Conservation (phyloP, 2,888 invertebrate species). For the Epiblema foenella region DNA sequence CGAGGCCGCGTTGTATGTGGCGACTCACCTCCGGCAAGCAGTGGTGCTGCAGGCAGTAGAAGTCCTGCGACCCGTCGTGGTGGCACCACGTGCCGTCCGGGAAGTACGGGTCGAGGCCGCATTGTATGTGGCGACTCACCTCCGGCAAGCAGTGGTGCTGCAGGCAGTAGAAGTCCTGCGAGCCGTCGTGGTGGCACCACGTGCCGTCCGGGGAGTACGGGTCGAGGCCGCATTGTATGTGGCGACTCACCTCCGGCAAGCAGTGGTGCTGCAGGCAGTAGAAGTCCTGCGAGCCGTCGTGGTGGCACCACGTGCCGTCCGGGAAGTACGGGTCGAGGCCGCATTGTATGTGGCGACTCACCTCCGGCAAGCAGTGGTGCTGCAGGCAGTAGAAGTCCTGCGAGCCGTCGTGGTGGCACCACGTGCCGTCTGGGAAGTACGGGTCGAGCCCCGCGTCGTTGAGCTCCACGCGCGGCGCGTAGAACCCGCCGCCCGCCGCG, state of each 20-base stretch:
- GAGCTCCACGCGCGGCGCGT: slow-evolving; percentile 90
- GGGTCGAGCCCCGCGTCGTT: slow-evolving; percentile 90
- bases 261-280: slow-evolving; percentile 91
- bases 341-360: slow-evolving; percentile 81
- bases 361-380: slow-evolving; percentile 91
- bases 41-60: no score
- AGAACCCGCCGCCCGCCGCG: slow-evolving; percentile 87
- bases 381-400: slow-evolving; percentile 89
- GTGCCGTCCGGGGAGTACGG: slow-evolving; percentile 93
- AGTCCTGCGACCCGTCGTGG: no score
- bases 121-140: no score
- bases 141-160: no score
- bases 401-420: slow-evolving; percentile 88
- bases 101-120: no score
- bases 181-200: slow-evolving; percentile 86
- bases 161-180: no score
- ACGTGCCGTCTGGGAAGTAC: slow-evolving; percentile 92
- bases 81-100: no score
- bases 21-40: no score
- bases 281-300: slow-evolving; percentile 86
- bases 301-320: slow-evolving; percentile 92
- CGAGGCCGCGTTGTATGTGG: no score
- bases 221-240: slow-evolving; percentile 86
- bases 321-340: slow-evolving; percentile 91
- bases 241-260: slow-evolving; percentile 86